Evolutionary conservation across 2,888 invertebrate genomes (phyloP), one percentile per base, ranked within the genome.

Genomic region (Acanthosepion esculentum): DNA sequence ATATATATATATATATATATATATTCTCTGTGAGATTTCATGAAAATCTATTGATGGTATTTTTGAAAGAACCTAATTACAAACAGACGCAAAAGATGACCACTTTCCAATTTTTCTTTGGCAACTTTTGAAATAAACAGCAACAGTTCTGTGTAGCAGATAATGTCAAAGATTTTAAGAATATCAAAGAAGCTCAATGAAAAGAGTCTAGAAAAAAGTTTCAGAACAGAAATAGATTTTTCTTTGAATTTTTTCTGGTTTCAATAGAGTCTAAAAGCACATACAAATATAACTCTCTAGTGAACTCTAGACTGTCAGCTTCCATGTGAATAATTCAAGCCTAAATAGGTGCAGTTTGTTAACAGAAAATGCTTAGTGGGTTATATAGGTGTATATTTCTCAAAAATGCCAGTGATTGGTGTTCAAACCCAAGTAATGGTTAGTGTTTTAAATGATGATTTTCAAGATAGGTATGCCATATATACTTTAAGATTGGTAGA

Each of bases 21-120:
- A 78, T 33, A 78, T 33, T n/a, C n/a, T n/a, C 7, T 12, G 5
- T 78, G 78, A 78, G n/a, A 78, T 78, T n/a, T 78, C 2, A n/a
- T 78, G 78, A 78, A 78, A 78, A 78, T 78, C 78, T 15, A 78
- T 78, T 78, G 78, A 78, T 78, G 23, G 33, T 10, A 78, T 33
- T n/a, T 78, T 78, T 78, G 78, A 33, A 78, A 78, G 78, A 78
- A 78, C 78, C 78, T 78, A 78, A 78, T 78, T 78, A n/a, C n/a
- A 78, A 78, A n/a, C n/a, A 78, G n/a, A 78, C 18, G 78, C 78
- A 78, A 78, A 78, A 78, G n/a, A 78, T 78, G 78, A 78, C 78
- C 78, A 78, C n/a, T 78, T 78, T 78, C n/a, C 78, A n/a, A 78
- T 33, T 78, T 78, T 59, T 59, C 23, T 59, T 59, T 59, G 20